phyloP scores from a whole-genome alignment of 1,140 invertebrate species.

The Latrodectus geometricus region DNA sequence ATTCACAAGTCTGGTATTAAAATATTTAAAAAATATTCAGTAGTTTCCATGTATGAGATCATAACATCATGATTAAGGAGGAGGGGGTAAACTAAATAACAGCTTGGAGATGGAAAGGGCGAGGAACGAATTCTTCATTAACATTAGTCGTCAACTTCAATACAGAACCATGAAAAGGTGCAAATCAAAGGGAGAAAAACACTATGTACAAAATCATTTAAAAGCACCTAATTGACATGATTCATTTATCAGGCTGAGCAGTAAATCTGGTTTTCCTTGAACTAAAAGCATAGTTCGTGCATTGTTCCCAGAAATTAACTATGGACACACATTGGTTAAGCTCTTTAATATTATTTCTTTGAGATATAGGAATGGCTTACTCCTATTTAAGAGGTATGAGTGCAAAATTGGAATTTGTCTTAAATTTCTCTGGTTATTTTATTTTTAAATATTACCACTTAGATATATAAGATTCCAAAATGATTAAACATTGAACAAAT shows the following conservation, averaged over 20 bases:
- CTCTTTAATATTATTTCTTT: constrained; percentile 28
- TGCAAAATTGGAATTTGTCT: too few relatives aligned
- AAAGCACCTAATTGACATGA: constrained; percentile 31
- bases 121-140: too few relatives aligned
- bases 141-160: neutral
- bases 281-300: constrained; percentile 52
- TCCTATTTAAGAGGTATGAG: too few relatives aligned
- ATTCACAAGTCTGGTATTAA: constrained; percentile 40
- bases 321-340: constrained; percentile 48
- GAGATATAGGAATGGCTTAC: too few relatives aligned
- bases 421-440: too few relatives aligned
- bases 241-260: constrained; percentile 52
- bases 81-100: neutral
- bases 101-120: too few relatives aligned
- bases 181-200: constrained; percentile 32
- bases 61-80: constrained; percentile 15
- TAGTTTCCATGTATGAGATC: constrained; percentile 41
- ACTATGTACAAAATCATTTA: constrained; percentile 54
- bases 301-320: constrained; percentile 56
- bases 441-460: too few relatives aligned
- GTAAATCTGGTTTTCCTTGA: constrained; percentile 40
- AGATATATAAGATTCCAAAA: too few relatives aligned
- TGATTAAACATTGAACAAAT: too few relatives aligned
- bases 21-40: constrained; percentile 51
- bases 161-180: constrained; percentile 29